Percentiles rank a stretch among this genome's conserved stretches.
phyloP scores from a whole-genome alignment of 2,888 invertebrate genomes.

The Steromphala cineraria region DNA sequence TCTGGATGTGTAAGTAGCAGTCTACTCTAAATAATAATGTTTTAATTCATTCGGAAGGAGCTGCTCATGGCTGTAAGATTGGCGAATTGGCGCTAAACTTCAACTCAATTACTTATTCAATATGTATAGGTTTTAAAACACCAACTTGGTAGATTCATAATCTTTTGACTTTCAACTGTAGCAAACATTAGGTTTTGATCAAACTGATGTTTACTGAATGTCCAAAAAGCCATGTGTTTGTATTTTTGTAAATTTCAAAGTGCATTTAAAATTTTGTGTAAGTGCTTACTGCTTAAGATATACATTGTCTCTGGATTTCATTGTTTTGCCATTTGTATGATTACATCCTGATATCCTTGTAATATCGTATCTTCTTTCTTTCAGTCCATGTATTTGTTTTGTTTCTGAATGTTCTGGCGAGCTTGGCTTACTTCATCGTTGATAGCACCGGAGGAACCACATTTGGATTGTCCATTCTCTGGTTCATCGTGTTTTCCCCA shows the following conservation, averaged over 20 bases:
- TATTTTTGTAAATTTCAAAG: background rate
- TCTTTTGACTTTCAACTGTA: no score
- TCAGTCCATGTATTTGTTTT: slow-evolving; percentile 92
- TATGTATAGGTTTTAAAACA: no score
- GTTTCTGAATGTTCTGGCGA: slow-evolving; percentile 90
- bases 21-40: no score
- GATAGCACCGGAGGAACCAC: slow-evolving; percentile 78
- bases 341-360: background rate
- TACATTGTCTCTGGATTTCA: background rate
- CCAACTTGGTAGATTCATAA: no score
- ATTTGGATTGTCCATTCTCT: slow-evolving; percentile 92
- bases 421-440: slow-evolving; percentile 85
- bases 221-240: no score
- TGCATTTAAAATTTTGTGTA: background rate
- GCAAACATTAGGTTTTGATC: no score
- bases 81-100: no score
- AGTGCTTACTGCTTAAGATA: no score
- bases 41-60: no score
- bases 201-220: no score
- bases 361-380: slow-evolving; percentile 72
- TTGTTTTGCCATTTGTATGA: background rate
- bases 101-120: no score
- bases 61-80: no score
- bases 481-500: slow-evolving; percentile 92
- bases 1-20: slow-evolving; percentile 93